Conservation (phyloP, 2,797 vertebrate genomes). For the Prunella strophiata region DNA sequence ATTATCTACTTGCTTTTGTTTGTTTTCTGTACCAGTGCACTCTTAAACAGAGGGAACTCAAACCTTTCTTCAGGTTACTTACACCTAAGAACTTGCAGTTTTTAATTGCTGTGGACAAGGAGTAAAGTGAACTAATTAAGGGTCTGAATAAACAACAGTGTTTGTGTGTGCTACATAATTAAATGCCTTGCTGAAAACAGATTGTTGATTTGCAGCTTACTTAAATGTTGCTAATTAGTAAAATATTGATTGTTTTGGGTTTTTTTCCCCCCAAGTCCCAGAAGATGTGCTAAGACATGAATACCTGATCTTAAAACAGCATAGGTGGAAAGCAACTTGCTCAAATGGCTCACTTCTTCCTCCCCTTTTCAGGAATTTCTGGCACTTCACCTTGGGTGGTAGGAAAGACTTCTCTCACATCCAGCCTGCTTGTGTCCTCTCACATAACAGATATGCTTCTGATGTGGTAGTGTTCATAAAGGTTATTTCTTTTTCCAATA, state of each 20-base stretch:
- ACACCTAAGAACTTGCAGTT: not conserved
- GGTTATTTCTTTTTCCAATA: not conserved
- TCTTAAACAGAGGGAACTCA: not conserved
- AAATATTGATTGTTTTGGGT: not conserved
- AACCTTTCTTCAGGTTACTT: not conserved
- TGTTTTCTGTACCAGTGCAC: not conserved
- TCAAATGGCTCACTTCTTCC: not conserved
- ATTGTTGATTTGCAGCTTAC: not conserved
- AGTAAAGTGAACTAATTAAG: not conserved
- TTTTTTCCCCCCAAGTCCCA: not conserved
- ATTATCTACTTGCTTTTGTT: not conserved
- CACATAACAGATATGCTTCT: fast-evolving
- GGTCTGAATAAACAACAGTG: not conserved
- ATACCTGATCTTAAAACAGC: not conserved
- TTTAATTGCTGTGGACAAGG: not conserved
- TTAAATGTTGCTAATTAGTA: not conserved
- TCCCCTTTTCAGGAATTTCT: not conserved
- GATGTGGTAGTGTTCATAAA: not conserved
- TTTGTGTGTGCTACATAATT: not conserved
- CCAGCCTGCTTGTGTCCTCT: fast-evolving
- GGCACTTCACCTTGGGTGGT: not conserved
- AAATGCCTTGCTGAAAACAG: not conserved
- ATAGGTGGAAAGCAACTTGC: not conserved
- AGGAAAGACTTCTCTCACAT: not conserved
- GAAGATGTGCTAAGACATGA: not conserved